phyloP scores from a whole-genome alignment of 2,888 invertebrate genomes.

The Macaria liturata region DNA sequence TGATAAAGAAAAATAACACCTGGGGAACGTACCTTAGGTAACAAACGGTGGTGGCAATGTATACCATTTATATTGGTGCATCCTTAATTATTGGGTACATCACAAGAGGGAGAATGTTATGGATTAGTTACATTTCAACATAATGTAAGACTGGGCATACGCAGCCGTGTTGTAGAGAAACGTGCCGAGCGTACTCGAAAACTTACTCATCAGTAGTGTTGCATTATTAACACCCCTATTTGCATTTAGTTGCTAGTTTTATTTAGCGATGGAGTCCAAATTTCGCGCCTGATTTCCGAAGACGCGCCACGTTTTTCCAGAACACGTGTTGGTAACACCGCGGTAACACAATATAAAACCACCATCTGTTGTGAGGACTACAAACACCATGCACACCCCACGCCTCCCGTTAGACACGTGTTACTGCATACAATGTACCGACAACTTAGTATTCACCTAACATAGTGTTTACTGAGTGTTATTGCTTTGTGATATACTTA shows the following conservation, averaged over 20 bases:
- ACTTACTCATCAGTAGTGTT: not conserved
- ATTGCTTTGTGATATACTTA: conserved; percentile 83
- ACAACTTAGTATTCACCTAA: conserved; percentile 64
- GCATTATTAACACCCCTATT: no score
- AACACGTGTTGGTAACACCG: conserved; percentile 52
- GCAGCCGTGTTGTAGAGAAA: conserved; percentile 57
- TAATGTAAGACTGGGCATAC: conserved; percentile 51
- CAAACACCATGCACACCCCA: conserved; percentile 66
- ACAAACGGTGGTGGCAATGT: conserved; percentile 79
- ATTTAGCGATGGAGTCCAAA: no score
- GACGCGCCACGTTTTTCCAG: conserved; percentile 50
- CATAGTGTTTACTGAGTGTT: conserved; percentile 81
- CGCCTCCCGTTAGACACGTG: conserved; percentile 59
- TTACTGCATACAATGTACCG: conserved; percentile 32
- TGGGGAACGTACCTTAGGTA: conserved; percentile 77
- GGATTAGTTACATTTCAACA: conserved; percentile 79
- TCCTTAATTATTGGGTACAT: conserved; percentile 82
- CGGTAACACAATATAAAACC: conserved; percentile 59
- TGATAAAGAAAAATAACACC: conserved; percentile 60
- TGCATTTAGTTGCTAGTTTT: no score
- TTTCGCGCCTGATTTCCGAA: conserved; percentile 4
- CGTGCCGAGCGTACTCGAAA: conserved; percentile 38
- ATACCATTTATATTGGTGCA: conserved; percentile 80
- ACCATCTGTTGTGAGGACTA: conserved; percentile 71
- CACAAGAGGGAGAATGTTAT: conserved; percentile 83